Base-by-base conservation (phyloP, 1,140 invertebrate genomes). In the Bombus vancouverensis region DNA sequence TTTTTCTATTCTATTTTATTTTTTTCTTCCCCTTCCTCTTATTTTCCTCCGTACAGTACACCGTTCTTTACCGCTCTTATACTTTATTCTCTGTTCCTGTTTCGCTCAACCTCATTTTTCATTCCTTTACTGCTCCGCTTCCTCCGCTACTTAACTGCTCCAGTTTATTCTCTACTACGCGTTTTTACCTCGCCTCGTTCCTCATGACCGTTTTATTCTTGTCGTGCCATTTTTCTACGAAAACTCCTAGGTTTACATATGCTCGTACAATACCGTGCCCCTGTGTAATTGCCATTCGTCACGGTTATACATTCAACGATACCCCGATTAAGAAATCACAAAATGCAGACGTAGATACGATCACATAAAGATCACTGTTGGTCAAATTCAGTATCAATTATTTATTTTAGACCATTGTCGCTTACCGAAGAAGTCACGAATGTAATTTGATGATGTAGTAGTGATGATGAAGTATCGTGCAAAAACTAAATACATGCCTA, bases 21-120 rank as follows among this genome's bases (percentile, higher is more conserved):
- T 22, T 53, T 73, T 66, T 66, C 25, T 28, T 37, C 65, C 57
- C 59, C 59, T 34, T 59, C 59, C 32, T 42, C 37, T 28, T 62
- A 73, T 70, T 59, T 82, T 72, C 25, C 44, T 72, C 22, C 79
- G 37, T 42, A 34, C 62, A 13, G 59, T n/a, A 75, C 57, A 66
- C 72, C 72, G 79, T 81, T 81, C 79, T 68, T 82, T 68, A 81
- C 78, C n/a, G 78, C 70, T 81, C 71, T 81, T 81, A 78, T 77
- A 77, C 81, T 83, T 77, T 83, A 83, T 83, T 71, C 81, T 74
- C 74, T 70, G 74, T 83, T 83, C 73, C 81, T 83, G 81, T 83
- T 78, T 76, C 81, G 81, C 37, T 42, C 44, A 68, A 71, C 81
- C 81, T 78, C 81, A 83, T 83, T 78, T 83, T 77, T 83, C 81